These are phyloP conservation scores for Mionectes macconnelli DNA, from an alignment of 2,113 vertebrate species.

Conservation along the genomic window DNA sequence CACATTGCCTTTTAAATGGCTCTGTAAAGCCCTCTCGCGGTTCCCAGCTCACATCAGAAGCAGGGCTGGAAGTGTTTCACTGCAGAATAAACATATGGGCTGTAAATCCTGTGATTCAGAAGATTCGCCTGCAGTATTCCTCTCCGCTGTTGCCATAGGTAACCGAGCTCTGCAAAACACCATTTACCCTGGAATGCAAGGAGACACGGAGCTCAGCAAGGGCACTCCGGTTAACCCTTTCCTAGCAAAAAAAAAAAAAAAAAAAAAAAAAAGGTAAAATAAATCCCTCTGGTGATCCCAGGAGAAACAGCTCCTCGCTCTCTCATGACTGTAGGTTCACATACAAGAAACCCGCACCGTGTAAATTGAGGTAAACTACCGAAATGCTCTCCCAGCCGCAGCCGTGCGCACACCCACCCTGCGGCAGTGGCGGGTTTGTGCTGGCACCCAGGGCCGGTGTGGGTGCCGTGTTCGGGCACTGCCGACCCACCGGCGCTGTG, in stretches of 20 bases:
- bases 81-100: conserved; percentile 76
- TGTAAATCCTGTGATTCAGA: conserved; percentile 74
- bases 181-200: conserved; percentile 83
- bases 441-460: accelerated
- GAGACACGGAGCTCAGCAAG: conserved; percentile 69
- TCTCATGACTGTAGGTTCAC: not conserved
- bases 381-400: accelerated
- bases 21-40: conserved; percentile 52
- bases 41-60: conserved; percentile 45
- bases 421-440: accelerated
- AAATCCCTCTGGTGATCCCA: not conserved
- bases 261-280: too few relatives aligned
- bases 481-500: not conserved
- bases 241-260: not conserved
- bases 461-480: not conserved
- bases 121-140: conserved; percentile 74
- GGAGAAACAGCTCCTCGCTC: not conserved
- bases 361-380: not conserved
- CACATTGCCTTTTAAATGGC: conserved; percentile 49
- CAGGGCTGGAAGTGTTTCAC: conserved; percentile 53
- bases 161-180: conserved; percentile 78
- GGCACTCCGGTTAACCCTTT: conserved; percentile 78
- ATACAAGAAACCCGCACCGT: not conserved
- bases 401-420: accelerated
- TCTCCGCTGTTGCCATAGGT: conserved; percentile 80